Base-by-base conservation (phyloP, 2,888 invertebrate species). In the Chrysomela aeneicollis region DNA sequence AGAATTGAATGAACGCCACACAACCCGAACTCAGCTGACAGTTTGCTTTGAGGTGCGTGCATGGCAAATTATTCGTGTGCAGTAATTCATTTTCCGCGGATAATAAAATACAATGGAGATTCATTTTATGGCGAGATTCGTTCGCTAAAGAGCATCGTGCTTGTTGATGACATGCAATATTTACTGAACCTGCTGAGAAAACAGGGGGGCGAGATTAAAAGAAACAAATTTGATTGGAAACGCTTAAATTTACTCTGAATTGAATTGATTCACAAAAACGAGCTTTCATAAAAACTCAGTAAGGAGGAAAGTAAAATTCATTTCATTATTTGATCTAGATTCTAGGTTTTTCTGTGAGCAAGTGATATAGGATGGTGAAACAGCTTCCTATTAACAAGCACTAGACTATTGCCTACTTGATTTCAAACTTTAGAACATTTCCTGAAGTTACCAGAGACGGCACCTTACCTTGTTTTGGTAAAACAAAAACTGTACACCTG, bases 1-100 rank as follows among this genome's bases (percentile, higher is more conserved):
- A 75, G 74, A 74, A 74, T 74, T 73, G 71, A 74, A 74, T 74
- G 74, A 73, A 71, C 62, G 67, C 61, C 64, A 51, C 64, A 51
- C 64, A 62, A 64, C 67, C 67, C 60, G 63, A 65, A 64, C 65
- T 64, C 55, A 59, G 60, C 62, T 65, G 68, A 52, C 66, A 63
- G 59, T 68, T 68, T 68, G 63, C 63, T 64, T 68, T 68, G 63
- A 64, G 61, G 59, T 63, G 62, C 55, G 58, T 66, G 66, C 49
- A 59, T 55, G 50, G 59, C 59, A 62, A 66, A 62, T 62, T 62
- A 66, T 55, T 61, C 59, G 54, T 49, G 46, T 37, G 59, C 55
- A 59, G 46, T 47, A 46, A 46, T 37, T 22, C 47, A 30, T 57
- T 57, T 57, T 42, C 21, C 37, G 35, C 26, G 52, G 18, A 53